A percentile compares a stretch with the other conserved stretches of the same genome.
Evolutionary conservation across 1,140 invertebrate species (phyloP).

Genomic region (Pogonognathellus flavescens): DNA sequence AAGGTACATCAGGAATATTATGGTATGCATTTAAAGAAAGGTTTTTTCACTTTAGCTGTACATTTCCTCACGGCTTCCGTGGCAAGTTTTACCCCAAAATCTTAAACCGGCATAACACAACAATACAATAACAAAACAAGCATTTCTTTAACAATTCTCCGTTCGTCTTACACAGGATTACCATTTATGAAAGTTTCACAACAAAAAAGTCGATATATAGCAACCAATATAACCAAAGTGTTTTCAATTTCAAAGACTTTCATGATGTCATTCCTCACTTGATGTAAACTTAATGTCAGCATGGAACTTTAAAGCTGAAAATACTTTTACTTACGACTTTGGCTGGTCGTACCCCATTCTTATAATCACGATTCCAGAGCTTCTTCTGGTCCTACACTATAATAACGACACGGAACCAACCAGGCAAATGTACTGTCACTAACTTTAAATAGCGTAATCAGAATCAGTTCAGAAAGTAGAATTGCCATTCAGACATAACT

Average conservation of each 20-base stretch:
- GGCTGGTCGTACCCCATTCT: too few species aligned
- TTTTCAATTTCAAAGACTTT: neutral
- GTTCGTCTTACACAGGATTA: neutral
- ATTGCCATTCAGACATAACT: slow-evolving; percentile 9
- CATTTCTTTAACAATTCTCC: slow-evolving; percentile 26
- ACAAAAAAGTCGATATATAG: slow-evolving; percentile 32
- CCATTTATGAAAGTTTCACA: slow-evolving; percentile 24
- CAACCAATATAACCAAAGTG: neutral
- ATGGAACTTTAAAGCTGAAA: neutral
- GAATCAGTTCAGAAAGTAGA: too few species aligned
- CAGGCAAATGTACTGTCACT: too few species aligned
- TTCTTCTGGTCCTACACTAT: too few species aligned
- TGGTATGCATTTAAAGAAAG: too few species aligned
- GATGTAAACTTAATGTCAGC: slow-evolving; percentile 9
- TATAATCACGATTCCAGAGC: too few species aligned
- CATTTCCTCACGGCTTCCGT: slow-evolving; percentile 8
- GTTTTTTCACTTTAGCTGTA: neutral
- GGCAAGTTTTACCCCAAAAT: slow-evolving; percentile 25
- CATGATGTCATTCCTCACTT: slow-evolving; percentile 5
- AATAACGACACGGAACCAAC: too few species aligned
- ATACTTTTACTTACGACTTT: too few species aligned
- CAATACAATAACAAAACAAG: slow-evolving; percentile 30
- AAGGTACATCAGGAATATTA: neutral
- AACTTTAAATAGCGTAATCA: too few species aligned
- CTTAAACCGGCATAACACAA: neutral